phyloP scores from a whole-genome alignment of 2,113 vertebrate species.

The Serinus canaria region DNA sequence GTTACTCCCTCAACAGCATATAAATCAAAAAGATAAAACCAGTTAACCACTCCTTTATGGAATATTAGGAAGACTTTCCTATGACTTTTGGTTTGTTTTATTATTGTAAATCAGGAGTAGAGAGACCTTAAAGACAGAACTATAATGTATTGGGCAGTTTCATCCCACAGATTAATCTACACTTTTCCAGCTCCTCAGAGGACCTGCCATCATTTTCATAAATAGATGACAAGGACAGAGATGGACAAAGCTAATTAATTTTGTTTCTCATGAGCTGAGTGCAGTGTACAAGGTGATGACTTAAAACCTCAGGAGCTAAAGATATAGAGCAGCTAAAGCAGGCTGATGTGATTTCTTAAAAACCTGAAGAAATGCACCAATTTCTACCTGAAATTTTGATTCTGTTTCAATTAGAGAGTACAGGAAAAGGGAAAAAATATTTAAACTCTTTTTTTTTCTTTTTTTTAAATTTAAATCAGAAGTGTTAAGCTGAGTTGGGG shows the following conservation, averaged over 20 bases:
- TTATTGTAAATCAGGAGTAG: background rate
- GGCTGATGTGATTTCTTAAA: background rate
- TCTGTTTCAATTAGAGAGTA: background rate
- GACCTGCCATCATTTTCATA: slow-evolving; percentile 19
- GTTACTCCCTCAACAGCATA: background rate
- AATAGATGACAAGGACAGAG: slow-evolving; percentile 50
- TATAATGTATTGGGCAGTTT: background rate
- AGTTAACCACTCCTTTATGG: background rate
- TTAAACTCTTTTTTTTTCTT: background rate
- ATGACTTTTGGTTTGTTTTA: slow-evolving; percentile 16
- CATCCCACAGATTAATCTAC: background rate
- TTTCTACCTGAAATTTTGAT: background rate
- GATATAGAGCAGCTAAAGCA: background rate
- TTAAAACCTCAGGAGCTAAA: background rate
- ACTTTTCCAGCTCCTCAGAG: background rate
- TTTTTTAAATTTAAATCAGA: background rate
- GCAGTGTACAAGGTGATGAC: background rate
- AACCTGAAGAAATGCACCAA: background rate
- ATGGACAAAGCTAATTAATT: slow-evolving; percentile 48
- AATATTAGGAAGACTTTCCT: slow-evolving; percentile 16
- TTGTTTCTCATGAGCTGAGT: background rate
- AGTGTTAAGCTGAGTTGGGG: background rate
- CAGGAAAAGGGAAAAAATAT: background rate
- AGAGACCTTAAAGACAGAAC: slow-evolving; percentile 19
- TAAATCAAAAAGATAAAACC: background rate